Evolutionary conservation across 2,113 vertebrate genomes (phyloP).

Genomic region (Brachyistius frenatus): DNA sequence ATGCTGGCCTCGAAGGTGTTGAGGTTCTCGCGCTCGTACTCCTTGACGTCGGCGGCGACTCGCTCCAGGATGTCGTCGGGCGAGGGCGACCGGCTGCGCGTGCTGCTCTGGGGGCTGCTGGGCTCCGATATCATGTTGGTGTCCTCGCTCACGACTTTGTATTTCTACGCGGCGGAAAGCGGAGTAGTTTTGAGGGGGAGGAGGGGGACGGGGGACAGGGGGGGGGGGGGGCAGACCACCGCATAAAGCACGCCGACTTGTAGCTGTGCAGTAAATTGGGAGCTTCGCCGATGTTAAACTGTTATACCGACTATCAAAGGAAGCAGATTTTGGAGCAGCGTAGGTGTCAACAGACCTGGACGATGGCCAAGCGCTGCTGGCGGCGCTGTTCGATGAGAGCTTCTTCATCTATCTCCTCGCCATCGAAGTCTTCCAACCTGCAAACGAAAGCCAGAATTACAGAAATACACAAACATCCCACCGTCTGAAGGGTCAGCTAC

Average conservation of each 20-base stretch:
- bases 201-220: no score
- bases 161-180: constrained; percentile 87
- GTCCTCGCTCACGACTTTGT: constrained; percentile 92
- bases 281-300: background rate
- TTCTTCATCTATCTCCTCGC: constrained; percentile 97
- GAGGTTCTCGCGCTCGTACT: constrained; percentile 96
- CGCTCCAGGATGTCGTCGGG: constrained; percentile 96
- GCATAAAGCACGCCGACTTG: no score
- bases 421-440: constrained; percentile 95
- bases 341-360: constrained; percentile 86
- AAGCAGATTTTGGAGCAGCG: background rate
- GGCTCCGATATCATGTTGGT: constrained; percentile 94
- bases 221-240: no score
- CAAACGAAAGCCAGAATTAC: constrained; percentile 12
- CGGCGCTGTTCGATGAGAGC: constrained; percentile 95
- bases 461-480: background rate
- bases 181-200: background rate
- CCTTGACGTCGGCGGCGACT: constrained; percentile 96
- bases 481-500: no score
- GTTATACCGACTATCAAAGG: no score
- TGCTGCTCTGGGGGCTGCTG: constrained; percentile 96
- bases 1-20: constrained; percentile 96
- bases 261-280: no score
- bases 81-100: constrained; percentile 93
- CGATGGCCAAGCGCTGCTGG: constrained; percentile 93